A percentile compares a stretch with the other conserved stretches of the same genome.
Evolutionary conservation across 2,797 vertebrate genomes (phyloP).

Genomic region (Gymnoscopelus microlampas): DNA sequence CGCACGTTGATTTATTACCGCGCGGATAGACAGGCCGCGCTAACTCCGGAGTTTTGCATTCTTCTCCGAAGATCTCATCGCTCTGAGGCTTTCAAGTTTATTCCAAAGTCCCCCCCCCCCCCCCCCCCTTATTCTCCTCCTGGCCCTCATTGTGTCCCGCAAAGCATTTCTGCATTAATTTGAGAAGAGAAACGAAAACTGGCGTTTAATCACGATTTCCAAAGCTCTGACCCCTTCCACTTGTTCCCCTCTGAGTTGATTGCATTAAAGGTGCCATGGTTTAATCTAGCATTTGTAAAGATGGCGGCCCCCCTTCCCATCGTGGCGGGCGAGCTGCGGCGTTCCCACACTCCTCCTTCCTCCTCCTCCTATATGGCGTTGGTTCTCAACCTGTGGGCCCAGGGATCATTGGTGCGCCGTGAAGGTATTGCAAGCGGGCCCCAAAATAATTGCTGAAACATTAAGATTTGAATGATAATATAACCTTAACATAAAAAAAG

Average conservation of each 20-base stretch:
- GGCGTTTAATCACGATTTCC: constrained; percentile 23
- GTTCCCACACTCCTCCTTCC: constrained; percentile 29
- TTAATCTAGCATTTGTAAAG: constrained; percentile 37
- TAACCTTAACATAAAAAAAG: too few relatives aligned
- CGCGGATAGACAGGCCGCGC: constrained; percentile 54
- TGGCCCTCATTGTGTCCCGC: constrained; percentile 8
- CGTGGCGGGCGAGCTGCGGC: not conserved
- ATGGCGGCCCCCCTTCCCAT: constrained; percentile 24
- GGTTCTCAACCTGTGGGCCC: too few relatives aligned
- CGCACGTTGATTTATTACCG: constrained; percentile 47
- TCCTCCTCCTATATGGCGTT: too few relatives aligned
- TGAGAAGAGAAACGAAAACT: constrained; percentile 16
- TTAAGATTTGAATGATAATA: too few relatives aligned
- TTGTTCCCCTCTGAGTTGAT: constrained; percentile 28
- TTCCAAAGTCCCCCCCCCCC: constrained; percentile 11
- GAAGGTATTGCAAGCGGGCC: too few relatives aligned
- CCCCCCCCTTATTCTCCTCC: not conserved
- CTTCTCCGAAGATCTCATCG: constrained; percentile 29
- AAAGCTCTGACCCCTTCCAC: constrained; percentile 13
- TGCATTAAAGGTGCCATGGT: constrained; percentile 34
- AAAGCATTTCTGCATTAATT: constrained; percentile 10
- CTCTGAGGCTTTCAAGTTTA: constrained; percentile 31
- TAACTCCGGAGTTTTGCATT: constrained; percentile 37
- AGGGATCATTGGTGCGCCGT: too few relatives aligned
- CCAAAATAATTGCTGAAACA: too few relatives aligned